A percentile compares a stretch with the other conserved stretches of the same genome.
Evolutionary conservation across 2,888 invertebrate genomes (phyloP).

Genomic region (Odontomyia ornata): DNA sequence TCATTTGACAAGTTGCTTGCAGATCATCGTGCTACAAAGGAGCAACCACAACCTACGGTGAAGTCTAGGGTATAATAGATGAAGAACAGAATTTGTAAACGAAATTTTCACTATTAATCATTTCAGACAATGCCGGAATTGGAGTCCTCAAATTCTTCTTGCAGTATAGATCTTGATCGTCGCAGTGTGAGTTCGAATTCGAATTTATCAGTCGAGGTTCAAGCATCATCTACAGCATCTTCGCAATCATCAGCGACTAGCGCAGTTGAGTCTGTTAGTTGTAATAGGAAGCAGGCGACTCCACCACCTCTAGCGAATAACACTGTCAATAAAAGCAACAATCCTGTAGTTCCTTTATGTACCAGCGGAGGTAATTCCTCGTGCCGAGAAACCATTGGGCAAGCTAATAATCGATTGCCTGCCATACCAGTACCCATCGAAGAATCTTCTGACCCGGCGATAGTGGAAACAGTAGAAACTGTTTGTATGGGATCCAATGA

Average conservation of each 20-base stretch:
- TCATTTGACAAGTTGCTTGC: slow-evolving; percentile 78
- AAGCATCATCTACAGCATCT: slow-evolving; percentile 44
- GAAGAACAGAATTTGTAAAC: neutral
- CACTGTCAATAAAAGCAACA: neutral
- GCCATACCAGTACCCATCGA: neutral
- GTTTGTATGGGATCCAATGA: neutral
- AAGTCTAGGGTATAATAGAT: neutral
- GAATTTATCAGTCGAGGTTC: slow-evolving; percentile 48
- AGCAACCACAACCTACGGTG: neutral
- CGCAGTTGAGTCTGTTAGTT: neutral
- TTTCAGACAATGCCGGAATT: slow-evolving; percentile 51
- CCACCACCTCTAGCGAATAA: neutral
- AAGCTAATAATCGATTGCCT: neutral
- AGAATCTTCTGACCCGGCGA: neutral
- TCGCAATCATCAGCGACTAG: slow-evolving; percentile 40
- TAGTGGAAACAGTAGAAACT: neutral
- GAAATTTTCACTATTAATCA: neutral
- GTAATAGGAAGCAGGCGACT: neutral
- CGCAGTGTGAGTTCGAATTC: slow-evolving; percentile 50
- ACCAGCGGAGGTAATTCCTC: neutral
- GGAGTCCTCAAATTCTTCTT: slow-evolving; percentile 53
- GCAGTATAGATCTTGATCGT: slow-evolving; percentile 53
- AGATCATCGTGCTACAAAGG: slow-evolving; percentile 61
- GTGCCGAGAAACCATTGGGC: neutral
- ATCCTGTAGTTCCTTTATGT: neutral